phyloP scores from a whole-genome alignment of 2,888 invertebrate species.

The Caenorhabditis sp. region DNA sequence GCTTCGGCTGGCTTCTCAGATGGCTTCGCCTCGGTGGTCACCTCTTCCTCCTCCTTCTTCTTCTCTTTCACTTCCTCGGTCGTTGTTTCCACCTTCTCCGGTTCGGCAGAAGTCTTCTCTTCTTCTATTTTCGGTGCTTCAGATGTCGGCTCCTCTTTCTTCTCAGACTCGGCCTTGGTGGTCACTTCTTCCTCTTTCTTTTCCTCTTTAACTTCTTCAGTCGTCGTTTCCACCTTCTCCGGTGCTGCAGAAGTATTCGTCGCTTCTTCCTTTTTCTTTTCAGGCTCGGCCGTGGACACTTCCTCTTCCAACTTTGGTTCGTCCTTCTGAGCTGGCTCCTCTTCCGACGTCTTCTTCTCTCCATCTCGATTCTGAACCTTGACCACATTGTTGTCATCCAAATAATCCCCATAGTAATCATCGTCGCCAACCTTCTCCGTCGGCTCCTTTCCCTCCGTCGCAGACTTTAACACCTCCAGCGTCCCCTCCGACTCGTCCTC shows the following conservation, averaged over 20 bases:
- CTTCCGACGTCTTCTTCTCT: slow-evolving; percentile 30
- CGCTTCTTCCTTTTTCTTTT: slow-evolving; percentile 9
- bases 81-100: neutral
- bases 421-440: slow-evolving; percentile 50
- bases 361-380: slow-evolving; percentile 53
- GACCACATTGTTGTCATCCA: slow-evolving; percentile 58
- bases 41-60: slow-evolving; percentile 2
- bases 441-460: slow-evolving; percentile 23
- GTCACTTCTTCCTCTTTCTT: slow-evolving; percentile 1
- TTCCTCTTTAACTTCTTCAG: neutral
- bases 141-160: neutral
- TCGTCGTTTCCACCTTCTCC: neutral
- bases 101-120: neutral
- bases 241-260: neutral
- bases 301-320: slow-evolving; percentile 2
- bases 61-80: neutral
- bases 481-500: slow-evolving; percentile 36
- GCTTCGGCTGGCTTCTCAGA: slow-evolving; percentile 37
- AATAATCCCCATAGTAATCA: slow-evolving; percentile 60
- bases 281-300: neutral
- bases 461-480: slow-evolving; percentile 47
- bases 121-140: neutral
- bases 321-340: neutral
- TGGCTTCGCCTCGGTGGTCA: neutral
- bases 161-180: neutral